Conservation (phyloP, 2,797 vertebrate species). For the Champsocephalus esox region DNA sequence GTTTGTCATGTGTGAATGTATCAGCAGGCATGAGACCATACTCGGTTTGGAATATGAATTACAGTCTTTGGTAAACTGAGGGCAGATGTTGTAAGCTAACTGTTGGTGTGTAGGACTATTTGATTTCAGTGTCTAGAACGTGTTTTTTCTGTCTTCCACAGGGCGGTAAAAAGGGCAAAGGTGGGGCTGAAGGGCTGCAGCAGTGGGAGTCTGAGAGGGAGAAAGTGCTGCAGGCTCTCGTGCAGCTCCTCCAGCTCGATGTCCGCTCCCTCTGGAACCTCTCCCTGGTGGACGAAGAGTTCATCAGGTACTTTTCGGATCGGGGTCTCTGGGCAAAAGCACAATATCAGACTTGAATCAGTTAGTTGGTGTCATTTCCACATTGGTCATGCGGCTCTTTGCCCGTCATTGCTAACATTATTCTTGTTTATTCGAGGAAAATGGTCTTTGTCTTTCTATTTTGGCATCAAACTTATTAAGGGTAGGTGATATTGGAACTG, state of each 20-base stretch:
- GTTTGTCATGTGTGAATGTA: conserved; percentile 57
- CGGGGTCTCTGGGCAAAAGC: background rate
- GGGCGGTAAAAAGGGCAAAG: conserved; percentile 90
- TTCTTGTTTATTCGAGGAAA: conserved; percentile 4
- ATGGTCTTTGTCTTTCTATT: background rate
- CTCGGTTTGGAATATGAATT: conserved; percentile 63
- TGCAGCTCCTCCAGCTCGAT: conserved; percentile 93
- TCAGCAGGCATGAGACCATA: conserved; percentile 57
- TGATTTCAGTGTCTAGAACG: background rate
- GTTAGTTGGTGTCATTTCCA: conserved; percentile 20
- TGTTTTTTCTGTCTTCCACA: conserved; percentile 59
- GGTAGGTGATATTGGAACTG: background rate
- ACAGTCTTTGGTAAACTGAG: conserved; percentile 85
- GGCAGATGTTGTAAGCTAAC: conserved; percentile 45
- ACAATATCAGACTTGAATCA: conserved; percentile 2
- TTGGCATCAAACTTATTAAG: background rate
- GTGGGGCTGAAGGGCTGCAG: conserved; percentile 72
- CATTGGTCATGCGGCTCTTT: background rate
- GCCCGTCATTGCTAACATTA: conserved; percentile 14
- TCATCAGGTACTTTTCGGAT: conserved; percentile 86
- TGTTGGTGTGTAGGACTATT: background rate
- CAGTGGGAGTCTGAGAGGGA: conserved; percentile 93
- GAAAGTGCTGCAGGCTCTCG: conserved; percentile 85
- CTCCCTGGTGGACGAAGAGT: conserved; percentile 93
- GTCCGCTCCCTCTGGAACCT: conserved; percentile 91